Evolutionary conservation across 2,797 vertebrate species (phyloP), one percentile per base, ranked within the genome.

Genomic region (Sebastes taczanowskii): DNA sequence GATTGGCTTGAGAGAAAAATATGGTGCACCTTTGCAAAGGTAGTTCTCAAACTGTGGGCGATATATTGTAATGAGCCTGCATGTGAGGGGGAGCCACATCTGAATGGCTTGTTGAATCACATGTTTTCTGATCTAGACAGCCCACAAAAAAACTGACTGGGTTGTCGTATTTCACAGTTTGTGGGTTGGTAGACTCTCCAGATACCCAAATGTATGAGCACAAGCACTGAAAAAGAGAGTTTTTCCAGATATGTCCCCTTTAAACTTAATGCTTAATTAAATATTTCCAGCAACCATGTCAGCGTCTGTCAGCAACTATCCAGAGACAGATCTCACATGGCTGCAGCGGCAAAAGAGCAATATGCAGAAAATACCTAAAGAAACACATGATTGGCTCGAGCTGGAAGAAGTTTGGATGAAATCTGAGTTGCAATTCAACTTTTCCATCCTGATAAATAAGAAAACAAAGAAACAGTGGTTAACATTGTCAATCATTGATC

Each of bases 391-490:
- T 65, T 52, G 52, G 65, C 60, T 74, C 46, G 56, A 61, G 6
- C 27, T 55, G 56, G 18, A 74, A 58, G 22, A 80, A 38, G 46
- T 14, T 20, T 30, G 11, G 29, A 71, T 38, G 35, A 56, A 46
- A 38, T 59, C 11, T 63, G 9, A 78, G 59, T 59, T 75, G 82
- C 69, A 70, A 53, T 59, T 38, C 27, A 79, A 82, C 13, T 8
- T 23, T 55, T 64, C 16, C 27, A 64, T 81, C 46, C 4, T 71
- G 56, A 86, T 77, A 63, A 83, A 79, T 79, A 62, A 42, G n/a
- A 70, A 70, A 69, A 84, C 13, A 68, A 68, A 78, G 49, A n/a
- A 77, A 69, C 75, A 83, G 78, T 75, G 74, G 77, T 84, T 69
- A 71, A 53, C 38, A 11, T 58, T 7, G 58, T 52, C 53, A 30